Base-by-base conservation (phyloP, 2,113 vertebrate genomes). In the Pavo muticus region DNA sequence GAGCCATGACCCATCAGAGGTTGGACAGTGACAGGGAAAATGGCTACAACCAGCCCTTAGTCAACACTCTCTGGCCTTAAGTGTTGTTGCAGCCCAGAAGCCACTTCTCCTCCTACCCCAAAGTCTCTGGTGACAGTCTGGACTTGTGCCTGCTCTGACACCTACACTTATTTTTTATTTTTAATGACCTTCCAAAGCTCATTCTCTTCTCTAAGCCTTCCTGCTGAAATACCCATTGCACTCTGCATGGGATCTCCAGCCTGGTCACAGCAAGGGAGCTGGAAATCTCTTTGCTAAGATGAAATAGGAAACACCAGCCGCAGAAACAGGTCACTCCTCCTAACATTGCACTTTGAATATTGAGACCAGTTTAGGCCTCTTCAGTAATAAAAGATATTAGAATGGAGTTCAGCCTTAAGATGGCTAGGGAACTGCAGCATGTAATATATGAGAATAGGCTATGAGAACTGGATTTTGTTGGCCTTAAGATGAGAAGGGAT, bases 41-140 rank as follows among this genome's bases (percentile, higher is more conserved):
- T 35, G 32, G 57, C n/a, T 60, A 23, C n/a, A 60, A 23, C n/a
- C 57, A 60, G 57, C n/a, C n/a, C 57, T 60, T 35, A 35, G 57
- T 45, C 11, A 39, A 2, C 10, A 3, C 14, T 4, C 39, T 75
- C 39, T 40, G 50, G 56, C 47, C 24, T 25, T 9, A 45, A 57
- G 59, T 7, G 29, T 16, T 73, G 54, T 29, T 64, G 65, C 48
- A 4, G 13, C 32, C 40, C 48, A 1, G 2, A 10, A 37, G 12
- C 24, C 1, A 0, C 37, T 40, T 44, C n/a, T 82, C 48, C 45
- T 63, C 29, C 25, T 1, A 0, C 9, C 15, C 35, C 1, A 0
- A 4, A 29, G 37, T 12, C 60, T 77, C 69, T 39, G 11, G 13
- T 63, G 63, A 35, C 48, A 50, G 27, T 65, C 59, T 70, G 71